phyloP scores from a whole-genome alignment of 2,888 invertebrate genomes.

The Nephrocerus scutellatus region DNA sequence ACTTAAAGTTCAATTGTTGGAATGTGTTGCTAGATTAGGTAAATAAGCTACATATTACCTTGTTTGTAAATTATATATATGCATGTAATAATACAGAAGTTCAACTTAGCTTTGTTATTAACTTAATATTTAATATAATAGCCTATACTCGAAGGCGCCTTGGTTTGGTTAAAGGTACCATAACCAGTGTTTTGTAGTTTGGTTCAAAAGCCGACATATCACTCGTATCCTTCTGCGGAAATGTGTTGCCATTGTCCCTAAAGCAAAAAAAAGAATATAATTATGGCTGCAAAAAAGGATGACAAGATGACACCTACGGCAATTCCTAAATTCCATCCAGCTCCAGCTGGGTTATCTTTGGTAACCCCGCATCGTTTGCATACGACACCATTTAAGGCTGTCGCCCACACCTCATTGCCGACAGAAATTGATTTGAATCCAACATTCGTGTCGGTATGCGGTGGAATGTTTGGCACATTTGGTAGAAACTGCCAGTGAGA shows the following conservation, averaged over 20 bases:
- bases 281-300: neutral
- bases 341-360: constrained; percentile 63
- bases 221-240: constrained; percentile 42
- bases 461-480: constrained; percentile 54
- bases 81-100: no score
- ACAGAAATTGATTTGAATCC: constrained; percentile 68
- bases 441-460: constrained; percentile 49
- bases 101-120: no score
- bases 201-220: no score
- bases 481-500: constrained; percentile 72
- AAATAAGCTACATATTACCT: no score
- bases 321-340: constrained; percentile 70
- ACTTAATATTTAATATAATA: no score
- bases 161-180: no score
- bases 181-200: no score
- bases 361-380: constrained; percentile 70
- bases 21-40: no score
- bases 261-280: constrained; percentile 27
- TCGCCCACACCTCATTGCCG: constrained; percentile 70
- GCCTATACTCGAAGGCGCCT: no score
- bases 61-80: no score
- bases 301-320: constrained; percentile 29
- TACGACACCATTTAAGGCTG: constrained; percentile 62
- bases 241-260: constrained; percentile 54
- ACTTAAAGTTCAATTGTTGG: no score